A percentile compares a stretch with the other conserved stretches of the same genome.
These are phyloP conservation scores for Actinia equina DNA, from an alignment of 64 coral and sea anemone species.

Conservation along the genomic window DNA sequence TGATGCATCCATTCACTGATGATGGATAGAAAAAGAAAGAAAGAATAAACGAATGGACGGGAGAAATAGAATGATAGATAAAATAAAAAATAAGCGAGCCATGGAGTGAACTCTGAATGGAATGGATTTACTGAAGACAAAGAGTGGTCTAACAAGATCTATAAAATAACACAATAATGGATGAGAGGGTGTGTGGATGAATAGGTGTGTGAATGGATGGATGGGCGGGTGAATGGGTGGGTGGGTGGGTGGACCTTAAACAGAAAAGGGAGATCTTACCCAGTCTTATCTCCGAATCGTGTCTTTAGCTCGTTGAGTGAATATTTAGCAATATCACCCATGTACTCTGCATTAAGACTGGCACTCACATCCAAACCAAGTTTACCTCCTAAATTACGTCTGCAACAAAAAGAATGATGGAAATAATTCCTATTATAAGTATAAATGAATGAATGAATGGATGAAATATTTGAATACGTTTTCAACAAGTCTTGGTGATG, in stretches of 20 bases:
- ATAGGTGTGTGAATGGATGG: neutral
- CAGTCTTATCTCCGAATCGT: conserved; percentile 88
- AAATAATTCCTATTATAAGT: neutral
- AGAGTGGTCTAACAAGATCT: too few species aligned
- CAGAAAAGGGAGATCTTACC: conserved; percentile 14
- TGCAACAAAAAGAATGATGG: conserved; percentile 23
- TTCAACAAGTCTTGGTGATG: too few species aligned
- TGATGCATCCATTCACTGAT: conserved; percentile 60
- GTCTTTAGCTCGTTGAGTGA: conserved; percentile 60
- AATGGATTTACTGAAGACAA: too few species aligned
- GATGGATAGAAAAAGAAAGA: neutral
- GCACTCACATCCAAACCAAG: conserved; percentile 69
- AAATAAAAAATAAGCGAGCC: too few species aligned
- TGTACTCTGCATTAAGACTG: conserved; percentile 72
- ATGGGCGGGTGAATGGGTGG: neutral
- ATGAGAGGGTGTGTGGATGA: neutral
- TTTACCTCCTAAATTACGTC: conserved; percentile 91
- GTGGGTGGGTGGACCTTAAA: too few species aligned
- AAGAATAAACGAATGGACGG: neutral
- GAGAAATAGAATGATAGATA: too few species aligned
- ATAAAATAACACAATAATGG: neutral
- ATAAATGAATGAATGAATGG: too few species aligned
- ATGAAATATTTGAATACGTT: too few species aligned
- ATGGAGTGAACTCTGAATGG: too few species aligned
- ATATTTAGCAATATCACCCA: conserved; percentile 83